A percentile compares a stretch with the other conserved stretches of the same genome.
phyloP scores from a whole-genome alignment of 1,140 invertebrate genomes.

The Zaprionus capensis region DNA sequence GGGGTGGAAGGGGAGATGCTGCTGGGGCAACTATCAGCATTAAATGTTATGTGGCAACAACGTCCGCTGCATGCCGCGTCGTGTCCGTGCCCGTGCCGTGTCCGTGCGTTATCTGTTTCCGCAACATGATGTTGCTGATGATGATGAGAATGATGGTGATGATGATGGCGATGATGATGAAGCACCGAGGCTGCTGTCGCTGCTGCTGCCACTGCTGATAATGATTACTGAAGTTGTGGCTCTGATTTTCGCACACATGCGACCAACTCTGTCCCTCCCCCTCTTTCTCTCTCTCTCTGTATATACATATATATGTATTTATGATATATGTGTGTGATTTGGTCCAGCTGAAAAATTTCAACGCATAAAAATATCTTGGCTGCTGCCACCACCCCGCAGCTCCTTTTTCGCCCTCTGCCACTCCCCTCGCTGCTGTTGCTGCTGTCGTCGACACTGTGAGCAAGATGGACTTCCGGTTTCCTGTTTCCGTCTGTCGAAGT shows the following conservation, averaged over 20 bases:
- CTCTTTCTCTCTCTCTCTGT: not conserved
- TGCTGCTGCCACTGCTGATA: slow-evolving; percentile 66
- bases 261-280: not conserved
- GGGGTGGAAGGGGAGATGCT: not conserved
- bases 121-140: slow-evolving; percentile 77
- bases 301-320: slow-evolving; percentile 30
- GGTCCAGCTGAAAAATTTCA: slow-evolving; percentile 82
- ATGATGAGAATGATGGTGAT: slow-evolving; percentile 43
- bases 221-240: slow-evolving; percentile 80
- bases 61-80: slow-evolving; percentile 55
- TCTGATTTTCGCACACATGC: slow-evolving; percentile 50
- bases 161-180: slow-evolving; percentile 28
- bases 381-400: slow-evolving; percentile 30
- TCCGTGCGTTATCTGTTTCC: slow-evolving; percentile 81
- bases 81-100: slow-evolving; percentile 52
- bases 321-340: slow-evolving; percentile 69
- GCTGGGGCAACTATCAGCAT: slow-evolving; percentile 71
- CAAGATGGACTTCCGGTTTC: slow-evolving; percentile 84
- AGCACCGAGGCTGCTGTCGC: slow-evolving; percentile 19
- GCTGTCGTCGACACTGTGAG: slow-evolving; percentile 82
- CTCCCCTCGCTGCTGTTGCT: slow-evolving; percentile 30
- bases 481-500: slow-evolving; percentile 84
- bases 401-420: slow-evolving; percentile 1
- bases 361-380: slow-evolving; percentile 82
- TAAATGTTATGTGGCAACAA: slow-evolving; percentile 78